Evolutionary conservation across 2,797 vertebrate genomes (phyloP).

Genomic region (Pipistrellus pipistrellus): DNA sequence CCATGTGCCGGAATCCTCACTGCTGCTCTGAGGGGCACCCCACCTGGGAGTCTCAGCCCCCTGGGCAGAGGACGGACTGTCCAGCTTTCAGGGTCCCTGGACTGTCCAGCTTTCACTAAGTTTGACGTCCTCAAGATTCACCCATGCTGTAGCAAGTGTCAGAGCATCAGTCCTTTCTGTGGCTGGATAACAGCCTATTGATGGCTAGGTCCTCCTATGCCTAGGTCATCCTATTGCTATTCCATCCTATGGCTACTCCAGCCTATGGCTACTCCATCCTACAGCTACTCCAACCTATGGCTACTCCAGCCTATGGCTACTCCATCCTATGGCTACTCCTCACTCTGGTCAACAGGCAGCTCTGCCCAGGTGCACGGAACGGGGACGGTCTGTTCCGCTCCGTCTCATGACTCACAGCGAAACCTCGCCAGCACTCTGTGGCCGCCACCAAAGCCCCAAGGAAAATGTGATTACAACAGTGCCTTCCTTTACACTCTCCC

Average conservation of each 20-base stretch:
- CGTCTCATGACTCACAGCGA: fast-evolving
- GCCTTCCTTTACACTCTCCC: neutral
- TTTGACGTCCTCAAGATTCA: neutral
- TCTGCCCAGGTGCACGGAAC: neutral
- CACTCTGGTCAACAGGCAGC: neutral
- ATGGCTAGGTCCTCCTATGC: neutral
- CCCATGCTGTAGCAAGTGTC: fast-evolving
- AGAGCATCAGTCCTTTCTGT: neutral
- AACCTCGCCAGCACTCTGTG: neutral
- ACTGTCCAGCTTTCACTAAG: neutral
- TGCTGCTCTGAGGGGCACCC: neutral
- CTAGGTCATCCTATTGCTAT: neutral
- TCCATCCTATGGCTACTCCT: neutral
- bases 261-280: too few relatives aligned
- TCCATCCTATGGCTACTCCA: neutral
- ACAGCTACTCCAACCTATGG: too few relatives aligned
- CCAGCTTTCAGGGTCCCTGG: fast-evolving
- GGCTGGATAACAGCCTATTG: neutral
- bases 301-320: neutral
- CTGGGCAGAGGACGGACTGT: fast-evolving
- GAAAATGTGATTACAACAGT: too few relatives aligned
- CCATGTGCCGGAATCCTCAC: fast-evolving
- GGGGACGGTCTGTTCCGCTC: too few relatives aligned
- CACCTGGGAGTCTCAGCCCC: neutral
- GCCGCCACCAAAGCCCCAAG: neutral